phyloP scores from a whole-genome alignment of 2,113 vertebrate genomes.

The Puffinus mauretanicus region DNA sequence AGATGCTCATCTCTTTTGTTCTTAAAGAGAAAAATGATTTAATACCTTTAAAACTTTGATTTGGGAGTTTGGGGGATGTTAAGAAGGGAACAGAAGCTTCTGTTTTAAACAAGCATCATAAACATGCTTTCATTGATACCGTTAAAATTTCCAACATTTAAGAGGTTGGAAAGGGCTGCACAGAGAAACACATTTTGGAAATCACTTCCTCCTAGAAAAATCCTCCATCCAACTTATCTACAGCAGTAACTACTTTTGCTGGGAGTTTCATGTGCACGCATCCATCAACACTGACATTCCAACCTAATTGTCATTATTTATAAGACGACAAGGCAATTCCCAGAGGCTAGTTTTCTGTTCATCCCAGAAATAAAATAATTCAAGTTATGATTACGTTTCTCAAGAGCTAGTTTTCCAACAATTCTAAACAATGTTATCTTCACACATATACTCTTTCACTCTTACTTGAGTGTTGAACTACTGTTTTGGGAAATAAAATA shows the following conservation, averaged over 20 bases:
- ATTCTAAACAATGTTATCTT: neutral
- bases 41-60: neutral
- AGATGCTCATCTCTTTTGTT: slow-evolving; percentile 98
- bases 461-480: neutral
- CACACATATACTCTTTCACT: neutral
- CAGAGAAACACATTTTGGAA: neutral
- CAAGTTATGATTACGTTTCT: neutral
- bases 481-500: neutral
- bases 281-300: neutral
- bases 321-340: neutral
- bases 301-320: neutral
- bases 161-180: neutral
- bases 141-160: neutral
- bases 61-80: accelerated
- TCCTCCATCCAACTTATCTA: neutral
- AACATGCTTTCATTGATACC: neutral
- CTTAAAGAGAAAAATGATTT: slow-evolving; percentile 62
- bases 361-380: neutral
- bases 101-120: neutral
- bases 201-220: neutral
- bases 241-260: neutral
- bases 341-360: neutral
- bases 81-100: neutral
- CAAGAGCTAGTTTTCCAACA: neutral
- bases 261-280: neutral